Base-by-base conservation (phyloP, 2,113 vertebrate genomes). In the Dasyurus viverrinus region DNA sequence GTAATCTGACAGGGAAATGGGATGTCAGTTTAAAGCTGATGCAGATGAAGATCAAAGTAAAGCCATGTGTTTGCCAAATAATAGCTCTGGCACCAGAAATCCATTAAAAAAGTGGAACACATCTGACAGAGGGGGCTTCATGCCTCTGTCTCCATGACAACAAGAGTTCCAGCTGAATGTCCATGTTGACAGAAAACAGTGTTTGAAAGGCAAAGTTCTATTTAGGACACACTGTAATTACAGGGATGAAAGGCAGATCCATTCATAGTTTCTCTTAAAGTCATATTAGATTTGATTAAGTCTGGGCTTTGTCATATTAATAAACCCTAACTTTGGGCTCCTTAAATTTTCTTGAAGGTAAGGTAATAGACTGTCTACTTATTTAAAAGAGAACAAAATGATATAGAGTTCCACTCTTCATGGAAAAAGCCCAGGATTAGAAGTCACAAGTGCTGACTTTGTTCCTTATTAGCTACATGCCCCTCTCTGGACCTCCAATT, bases 291-390 rank as follows among this genome's bases (percentile, higher is more conserved):
- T 90, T 90, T 48, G 89, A 90, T 90, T 30, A 27, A 54, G 24
- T 16, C 53, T 94, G 9, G 11, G 48, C 47, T 52, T 90, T 90
- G 50, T 48, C 25, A 50, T 89, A 90, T 90, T 95, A 68, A 96
- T 89, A 30, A 95, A 4, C 0, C 16, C 46, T 93, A 53, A 19
- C 19, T 30, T 92, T 95, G 14, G 55, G 27, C 16, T 48, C 1
- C 93, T 92, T 94, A 89, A 84, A 94, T 53, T 89, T 68, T 54
- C 68, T 91, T 60, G 48, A 50, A 53, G 76, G 68, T 30, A 95
- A 90, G 47, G 68, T 84, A 93, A 76, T 76, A 19, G 53, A 60
- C 68, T 36, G n/a, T 5, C n/a, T 84, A 84, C 23, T 42, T 84
- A 84, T 42, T 84, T n/a, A 42, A 84, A 84, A 84, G 19, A 36